Evolutionary conservation across 2,113 vertebrate species (phyloP).

Genomic region (Oxyura jamaicensis): DNA sequence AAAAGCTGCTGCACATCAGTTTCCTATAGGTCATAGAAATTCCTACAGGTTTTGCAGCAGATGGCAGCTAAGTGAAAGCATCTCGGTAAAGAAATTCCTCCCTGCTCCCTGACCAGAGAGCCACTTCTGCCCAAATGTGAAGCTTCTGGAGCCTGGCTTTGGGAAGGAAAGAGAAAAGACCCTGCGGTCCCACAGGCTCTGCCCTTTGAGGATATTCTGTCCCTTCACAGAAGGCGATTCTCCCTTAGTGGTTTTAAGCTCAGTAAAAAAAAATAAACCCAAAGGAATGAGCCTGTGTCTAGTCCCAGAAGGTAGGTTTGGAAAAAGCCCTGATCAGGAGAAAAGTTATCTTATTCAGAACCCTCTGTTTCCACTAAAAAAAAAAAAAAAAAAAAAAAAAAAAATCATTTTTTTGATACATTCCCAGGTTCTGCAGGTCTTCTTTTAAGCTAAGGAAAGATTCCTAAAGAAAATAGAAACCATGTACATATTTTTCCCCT

Average conservation of each 20-base stretch:
- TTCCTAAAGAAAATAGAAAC: not conserved
- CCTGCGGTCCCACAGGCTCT: not conserved
- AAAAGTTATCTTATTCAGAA: not conserved
- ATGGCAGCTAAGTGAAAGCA: constrained; percentile 12
- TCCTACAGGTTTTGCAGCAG: constrained; percentile 61
- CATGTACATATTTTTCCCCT: not conserved
- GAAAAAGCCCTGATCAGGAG: not conserved
- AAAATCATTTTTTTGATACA: not conserved
- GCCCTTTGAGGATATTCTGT: not conserved
- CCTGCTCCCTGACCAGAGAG: not conserved
- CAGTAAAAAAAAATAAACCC: not conserved
- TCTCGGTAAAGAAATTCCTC: constrained; percentile 2
- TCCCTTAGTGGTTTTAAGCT: not conserved
- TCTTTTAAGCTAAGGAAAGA: not conserved
- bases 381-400: not conserved
- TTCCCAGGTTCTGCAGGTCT: not conserved
- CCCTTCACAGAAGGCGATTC: not conserved
- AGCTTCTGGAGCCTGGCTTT: not conserved
- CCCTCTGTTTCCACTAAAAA: not conserved
- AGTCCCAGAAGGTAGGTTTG: not conserved
- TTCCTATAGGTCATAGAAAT: constrained; percentile 33
- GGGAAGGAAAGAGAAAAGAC: not conserved
- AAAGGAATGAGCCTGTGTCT: not conserved
- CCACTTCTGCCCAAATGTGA: not conserved
- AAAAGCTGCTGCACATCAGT: not conserved